Evolutionary conservation across 2,888 invertebrate species (phyloP), one percentile per base, ranked within the genome.

Genomic region (Acleris laterana): DNA sequence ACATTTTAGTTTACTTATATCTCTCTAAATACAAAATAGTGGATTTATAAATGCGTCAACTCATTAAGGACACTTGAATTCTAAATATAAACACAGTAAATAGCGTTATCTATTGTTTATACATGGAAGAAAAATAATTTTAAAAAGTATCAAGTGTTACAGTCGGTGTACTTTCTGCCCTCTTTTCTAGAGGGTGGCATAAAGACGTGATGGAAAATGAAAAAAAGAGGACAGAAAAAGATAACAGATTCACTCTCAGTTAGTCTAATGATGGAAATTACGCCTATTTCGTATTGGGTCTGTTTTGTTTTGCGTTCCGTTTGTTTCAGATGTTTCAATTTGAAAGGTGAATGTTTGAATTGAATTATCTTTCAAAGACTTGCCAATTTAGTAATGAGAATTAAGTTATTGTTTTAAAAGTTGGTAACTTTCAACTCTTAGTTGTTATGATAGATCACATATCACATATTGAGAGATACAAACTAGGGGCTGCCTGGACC

Each of bases 241-340:
- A 89, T 87, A 89, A 87, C 85, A 71, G 82, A 79, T 80, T 78
- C 82, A 78, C 78, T 78, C 73, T 71, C 73, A 78, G 78, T 81
- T 80, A 81, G 81, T 86, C 90, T 90, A 92, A 92, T 92, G 89
- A 86, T 87, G 80, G 80, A 87, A 90, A 92, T 89, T 88, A 88
- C 84, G 79, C 74, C 79, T 80, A 71, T 72, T 68, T 60, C 58
- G 57, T 68, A 63, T 66, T 65, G 56, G 63, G 28, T 62, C 53
- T 68, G 50, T 68, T 69, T 69, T 69, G 49, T 68, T 68, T 64
- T 60, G 49, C 57, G 9, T 66, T 46, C 44, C 17, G 20, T 53
- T 51, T 32, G 25, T 56, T 66, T 57, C 20, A 51, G 17, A 28
- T 22, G 16, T 52, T 62, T 46, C 6, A 5, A 51, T 51, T 59